Percentiles rank a stretch among this genome's conserved stretches.
These are phyloP conservation scores for Ciconia boyciana DNA, from an alignment of 2,113 vertebrate genomes.

Conservation along the genomic window DNA sequence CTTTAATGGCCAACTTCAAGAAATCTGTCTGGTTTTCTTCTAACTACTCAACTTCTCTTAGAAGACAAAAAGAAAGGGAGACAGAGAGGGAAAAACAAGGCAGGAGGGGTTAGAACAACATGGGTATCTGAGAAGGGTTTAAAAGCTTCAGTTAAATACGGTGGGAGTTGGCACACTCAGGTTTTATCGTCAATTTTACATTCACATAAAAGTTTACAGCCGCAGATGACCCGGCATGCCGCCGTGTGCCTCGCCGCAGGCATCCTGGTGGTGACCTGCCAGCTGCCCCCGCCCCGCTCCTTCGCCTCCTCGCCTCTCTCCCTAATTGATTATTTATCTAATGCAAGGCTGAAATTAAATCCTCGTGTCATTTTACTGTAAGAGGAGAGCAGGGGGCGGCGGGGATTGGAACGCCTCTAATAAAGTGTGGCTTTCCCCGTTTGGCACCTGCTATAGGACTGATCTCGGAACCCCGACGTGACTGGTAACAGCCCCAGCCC, in stretches of 20 bases:
- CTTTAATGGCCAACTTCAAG: not conserved
- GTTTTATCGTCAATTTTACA: not conserved
- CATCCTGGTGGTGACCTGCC: not conserved
- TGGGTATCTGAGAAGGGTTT: not conserved
- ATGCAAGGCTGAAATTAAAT: not conserved
- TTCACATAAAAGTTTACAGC: not conserved
- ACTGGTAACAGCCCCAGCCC: conserved; percentile 63
- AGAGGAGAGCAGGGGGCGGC: not conserved
- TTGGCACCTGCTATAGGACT: conserved; percentile 62
- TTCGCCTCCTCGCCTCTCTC: not conserved
- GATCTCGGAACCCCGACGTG: conserved; percentile 73
- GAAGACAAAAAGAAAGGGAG: not conserved
- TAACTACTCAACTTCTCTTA: not conserved
- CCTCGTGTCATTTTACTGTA: not conserved
- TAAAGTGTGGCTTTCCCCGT: conserved; percentile 76
- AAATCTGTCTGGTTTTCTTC: not conserved
- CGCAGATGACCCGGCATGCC: not conserved
- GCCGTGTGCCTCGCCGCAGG: not conserved
- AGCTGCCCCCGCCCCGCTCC: not conserved
- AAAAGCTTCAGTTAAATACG: not conserved
- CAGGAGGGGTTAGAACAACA: not conserved
- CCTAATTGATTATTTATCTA: not conserved
- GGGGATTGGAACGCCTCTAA: conserved; percentile 49
- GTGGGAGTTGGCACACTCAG: not conserved
- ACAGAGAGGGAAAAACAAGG: too few relatives aligned